Percentiles rank a stretch among this genome's conserved stretches.
phyloP scores from a whole-genome alignment of 35 echinoderm and acorn worm species.

The Lytechinus variegatus region DNA sequence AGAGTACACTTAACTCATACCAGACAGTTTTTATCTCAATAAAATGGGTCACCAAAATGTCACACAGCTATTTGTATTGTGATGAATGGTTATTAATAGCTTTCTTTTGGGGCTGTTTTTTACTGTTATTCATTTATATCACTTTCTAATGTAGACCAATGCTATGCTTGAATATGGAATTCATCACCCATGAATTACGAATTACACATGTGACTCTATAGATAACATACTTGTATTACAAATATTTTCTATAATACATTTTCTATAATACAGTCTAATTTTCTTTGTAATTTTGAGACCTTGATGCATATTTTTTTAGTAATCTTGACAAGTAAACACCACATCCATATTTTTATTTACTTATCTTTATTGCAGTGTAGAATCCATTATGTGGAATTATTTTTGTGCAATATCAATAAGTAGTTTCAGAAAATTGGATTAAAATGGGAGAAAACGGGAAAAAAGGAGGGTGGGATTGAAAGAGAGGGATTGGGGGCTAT shows the following conservation, averaged over 20 bases:
- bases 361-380: neutral
- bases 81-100: neutral
- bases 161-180: too few relatives aligned
- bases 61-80: neutral
- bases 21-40: neutral
- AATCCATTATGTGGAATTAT: neutral
- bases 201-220: too few relatives aligned
- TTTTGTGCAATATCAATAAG: neutral
- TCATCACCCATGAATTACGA: too few relatives aligned
- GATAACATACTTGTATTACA: too few relatives aligned
- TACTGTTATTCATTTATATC: neutral
- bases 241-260: too few relatives aligned
- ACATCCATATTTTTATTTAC: too few relatives aligned
- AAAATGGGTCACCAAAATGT: slow-evolving; percentile 2
- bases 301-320: too few relatives aligned
- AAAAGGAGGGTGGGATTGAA: neutral
- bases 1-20: neutral
- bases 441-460: neutral
- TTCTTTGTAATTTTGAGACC: too few relatives aligned
- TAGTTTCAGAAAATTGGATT: neutral
- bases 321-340: too few relatives aligned
- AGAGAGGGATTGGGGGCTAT: neutral
- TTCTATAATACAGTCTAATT: too few relatives aligned
- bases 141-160: neutral
- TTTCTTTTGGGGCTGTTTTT: neutral